phyloP scores from a whole-genome alignment of 2,888 invertebrate species.

The Leptothorax acervorum region DNA sequence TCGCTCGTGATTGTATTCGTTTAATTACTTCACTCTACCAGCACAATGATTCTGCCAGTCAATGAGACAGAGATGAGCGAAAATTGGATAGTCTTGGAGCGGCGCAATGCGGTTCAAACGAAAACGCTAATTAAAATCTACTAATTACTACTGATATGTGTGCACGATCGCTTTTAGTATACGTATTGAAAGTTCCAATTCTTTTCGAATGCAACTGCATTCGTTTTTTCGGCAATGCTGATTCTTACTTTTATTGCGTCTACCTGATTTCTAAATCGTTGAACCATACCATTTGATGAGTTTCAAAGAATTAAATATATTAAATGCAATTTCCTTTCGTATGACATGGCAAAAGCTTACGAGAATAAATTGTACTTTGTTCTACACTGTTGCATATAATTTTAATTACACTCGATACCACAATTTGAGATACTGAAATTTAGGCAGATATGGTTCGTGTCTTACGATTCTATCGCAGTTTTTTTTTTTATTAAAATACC shows the following conservation, averaged over 20 bases:
- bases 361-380: background rate
- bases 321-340: background rate
- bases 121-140: constrained; percentile 66
- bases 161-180: constrained; percentile 63
- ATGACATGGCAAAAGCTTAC: background rate
- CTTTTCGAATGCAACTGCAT: background rate
- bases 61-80: too few species aligned
- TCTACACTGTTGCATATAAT: constrained; percentile 2
- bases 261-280: constrained; percentile 33
- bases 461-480: background rate
- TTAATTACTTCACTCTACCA: background rate
- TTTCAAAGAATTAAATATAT: background rate
- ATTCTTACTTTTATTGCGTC: constrained; percentile 15
- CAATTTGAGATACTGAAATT: background rate
- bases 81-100: background rate
- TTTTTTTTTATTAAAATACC: constrained; percentile 3
- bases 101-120: constrained; percentile 47
- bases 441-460: background rate
- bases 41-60: background rate
- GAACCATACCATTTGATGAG: background rate
- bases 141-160: constrained; percentile 77
- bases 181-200: constrained; percentile 27
- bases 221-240: background rate
- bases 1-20: constrained; percentile 18
- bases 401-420: background rate